Evolutionary conservation across 92 coral and sea anemone genomes (phyloP), one percentile per base, ranked within the genome.

Genomic region (Bergia puertoricense): DNA sequence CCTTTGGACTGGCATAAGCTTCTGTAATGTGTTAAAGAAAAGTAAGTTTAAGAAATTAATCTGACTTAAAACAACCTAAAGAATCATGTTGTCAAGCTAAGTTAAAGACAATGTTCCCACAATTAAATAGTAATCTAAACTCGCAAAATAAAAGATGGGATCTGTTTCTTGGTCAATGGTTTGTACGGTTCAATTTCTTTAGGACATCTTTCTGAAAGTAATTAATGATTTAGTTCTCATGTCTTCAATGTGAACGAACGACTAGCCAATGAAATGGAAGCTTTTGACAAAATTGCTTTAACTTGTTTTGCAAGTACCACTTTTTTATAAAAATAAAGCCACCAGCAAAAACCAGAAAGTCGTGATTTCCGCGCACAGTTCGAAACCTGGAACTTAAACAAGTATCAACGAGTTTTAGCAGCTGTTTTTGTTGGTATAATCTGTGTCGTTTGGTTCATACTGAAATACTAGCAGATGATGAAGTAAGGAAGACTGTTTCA

Each of bases 1-100:
- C 67, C 79, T 48, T 84, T 84, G 79, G 30, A 2, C 87, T 84
- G 16, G 79, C 87, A 84, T 84, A 84, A 84, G 79, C 30, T 84
- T 84, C 68, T n/a, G 36, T 84, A 84, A 84, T 84, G 78, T 38
- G 77, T 15, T 56, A 18, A 23, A 13, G 39, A 71, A 71, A 46
- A 18, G 44, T 16, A 23, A 20, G n/a, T 62, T 8, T 22, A 62
- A 8, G 69, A 23, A 62, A 16, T 62, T 62, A 20, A 62, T 62
- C 69, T 22, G 69, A 20, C 69, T 62, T 62, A 62, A 62, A 62
- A 62, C 23, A 62, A 4, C 5, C 8, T 62, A 0, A 18, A 62
- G 23, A 18, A 18, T 18, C 3, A 22, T 62, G 6, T 13, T 62
- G 30, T 14, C 48, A 2, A 14, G 2, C 4, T 40, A 20, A 23